Percentiles rank a stretch among this genome's conserved stretches.
phyloP scores from a whole-genome alignment of 2,113 vertebrate species.

The Crotalus viridis region DNA sequence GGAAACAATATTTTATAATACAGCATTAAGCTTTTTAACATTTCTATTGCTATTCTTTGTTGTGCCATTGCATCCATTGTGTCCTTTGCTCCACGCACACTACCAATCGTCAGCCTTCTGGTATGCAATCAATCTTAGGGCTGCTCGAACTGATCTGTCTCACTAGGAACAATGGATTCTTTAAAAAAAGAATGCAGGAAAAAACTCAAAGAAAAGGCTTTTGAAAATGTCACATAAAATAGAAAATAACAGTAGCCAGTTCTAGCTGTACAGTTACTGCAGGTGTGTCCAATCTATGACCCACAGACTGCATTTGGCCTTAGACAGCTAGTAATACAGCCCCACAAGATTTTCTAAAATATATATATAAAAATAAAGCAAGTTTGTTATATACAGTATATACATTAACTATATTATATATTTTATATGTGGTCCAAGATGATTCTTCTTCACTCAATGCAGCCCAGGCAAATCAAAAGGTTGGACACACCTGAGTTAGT shows the following conservation, averaged over 20 bases:
- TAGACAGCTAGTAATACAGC: background rate
- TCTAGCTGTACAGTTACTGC: background rate
- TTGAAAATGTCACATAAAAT: background rate
- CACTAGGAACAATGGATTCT: background rate
- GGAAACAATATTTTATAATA: slow-evolving; percentile 30
- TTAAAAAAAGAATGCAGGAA: background rate
- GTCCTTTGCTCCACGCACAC: background rate
- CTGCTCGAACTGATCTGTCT: background rate
- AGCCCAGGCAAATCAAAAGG: background rate
- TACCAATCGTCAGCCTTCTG: background rate
- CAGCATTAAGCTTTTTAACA: background rate
- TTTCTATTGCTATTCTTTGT: slow-evolving; percentile 30
- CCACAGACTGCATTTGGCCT: background rate
- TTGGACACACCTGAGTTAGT: background rate
- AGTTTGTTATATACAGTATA: background rate
- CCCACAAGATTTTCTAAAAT: background rate
- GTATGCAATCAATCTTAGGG: background rate
- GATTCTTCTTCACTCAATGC: background rate
- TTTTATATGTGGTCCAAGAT: background rate
- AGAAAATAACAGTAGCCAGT: background rate
- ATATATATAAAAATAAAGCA: background rate
- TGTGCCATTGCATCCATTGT: background rate
- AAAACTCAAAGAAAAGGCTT: background rate
- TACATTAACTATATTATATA: background rate
- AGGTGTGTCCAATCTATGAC: background rate